A percentile compares a stretch with the other conserved stretches of the same genome.
phyloP scores from a whole-genome alignment of 2,888 invertebrate species.

The Drosophila cracens region DNA sequence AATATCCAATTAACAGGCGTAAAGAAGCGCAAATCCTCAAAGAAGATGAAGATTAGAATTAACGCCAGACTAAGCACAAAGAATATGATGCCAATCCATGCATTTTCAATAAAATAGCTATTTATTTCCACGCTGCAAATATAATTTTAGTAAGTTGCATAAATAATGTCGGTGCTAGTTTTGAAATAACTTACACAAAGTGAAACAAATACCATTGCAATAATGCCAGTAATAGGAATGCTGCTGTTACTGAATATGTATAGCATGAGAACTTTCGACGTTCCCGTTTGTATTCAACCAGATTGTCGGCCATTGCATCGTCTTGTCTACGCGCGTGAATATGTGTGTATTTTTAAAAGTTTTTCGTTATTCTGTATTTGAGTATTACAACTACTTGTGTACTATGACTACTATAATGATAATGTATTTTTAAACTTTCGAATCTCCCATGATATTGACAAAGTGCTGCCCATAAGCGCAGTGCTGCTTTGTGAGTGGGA shows the following conservation, averaged over 20 bases:
- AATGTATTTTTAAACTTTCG: neutral
- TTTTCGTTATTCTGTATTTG: neutral
- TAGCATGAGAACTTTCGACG: slow-evolving; percentile 33
- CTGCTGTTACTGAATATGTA: slow-evolving; percentile 26
- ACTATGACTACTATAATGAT: neutral
- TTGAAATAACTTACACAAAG: slow-evolving; percentile 35
- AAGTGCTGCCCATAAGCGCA: slow-evolving; percentile 42
- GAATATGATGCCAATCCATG: slow-evolving; percentile 47
- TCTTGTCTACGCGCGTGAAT: neutral
- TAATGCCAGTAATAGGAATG: slow-evolving; percentile 29
- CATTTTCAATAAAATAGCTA: slow-evolving; percentile 26
- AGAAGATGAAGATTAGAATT: slow-evolving; percentile 49
- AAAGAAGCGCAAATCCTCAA: slow-evolving; percentile 55
- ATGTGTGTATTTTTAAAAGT: neutral
- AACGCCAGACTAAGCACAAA: slow-evolving; percentile 46
- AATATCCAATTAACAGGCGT: slow-evolving; percentile 53
- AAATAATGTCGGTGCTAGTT: no score
- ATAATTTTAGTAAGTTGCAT: neutral
- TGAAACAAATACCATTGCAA: slow-evolving; percentile 46
- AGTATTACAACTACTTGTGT: neutral
- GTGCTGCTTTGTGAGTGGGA: neutral
- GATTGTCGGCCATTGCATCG: slow-evolving; percentile 18
- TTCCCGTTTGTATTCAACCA: slow-evolving; percentile 14
- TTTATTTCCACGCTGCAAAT: slow-evolving; percentile 11
- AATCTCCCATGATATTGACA: neutral